These are phyloP conservation scores for Geotrypetes seraphini DNA, from an alignment of 2,797 vertebrate genomes.

Conservation along the genomic window DNA sequence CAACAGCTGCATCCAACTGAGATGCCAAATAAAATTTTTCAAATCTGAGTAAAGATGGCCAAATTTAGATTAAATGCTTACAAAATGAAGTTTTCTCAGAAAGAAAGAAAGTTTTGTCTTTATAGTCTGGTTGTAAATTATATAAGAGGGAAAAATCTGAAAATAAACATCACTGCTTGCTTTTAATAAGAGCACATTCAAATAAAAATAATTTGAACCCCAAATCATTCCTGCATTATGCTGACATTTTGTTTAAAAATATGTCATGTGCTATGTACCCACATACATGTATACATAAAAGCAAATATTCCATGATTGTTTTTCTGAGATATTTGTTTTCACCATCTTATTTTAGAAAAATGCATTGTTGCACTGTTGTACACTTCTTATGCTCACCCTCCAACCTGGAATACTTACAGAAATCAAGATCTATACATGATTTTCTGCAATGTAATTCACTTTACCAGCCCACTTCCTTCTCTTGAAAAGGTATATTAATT, in stretches of 20 bases:
- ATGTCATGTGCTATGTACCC: too few species aligned
- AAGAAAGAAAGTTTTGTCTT: constrained; percentile 17
- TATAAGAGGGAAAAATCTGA: constrained; percentile 22
- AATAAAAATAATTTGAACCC: constrained; percentile 34
- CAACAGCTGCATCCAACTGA: constrained; percentile 30
- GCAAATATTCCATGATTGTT: constrained; percentile 42
- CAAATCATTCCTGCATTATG: constrained; percentile 44
- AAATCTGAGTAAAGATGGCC: constrained; percentile 56
- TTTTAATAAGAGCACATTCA: constrained; percentile 37
- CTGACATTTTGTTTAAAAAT: too few species aligned
- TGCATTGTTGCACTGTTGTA: constrained; percentile 44
- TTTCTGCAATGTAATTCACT: constrained; percentile 56
- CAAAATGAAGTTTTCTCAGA: constrained; percentile 30
- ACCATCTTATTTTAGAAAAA: too few species aligned
- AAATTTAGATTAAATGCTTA: constrained; percentile 34
- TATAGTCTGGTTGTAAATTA: constrained; percentile 8
- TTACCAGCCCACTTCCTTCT: constrained; percentile 57
- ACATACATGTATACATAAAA: too few species aligned
- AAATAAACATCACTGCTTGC: constrained; percentile 33
- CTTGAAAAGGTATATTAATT: constrained; percentile 62
- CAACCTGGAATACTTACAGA: constrained; percentile 45
- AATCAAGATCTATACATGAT: constrained; percentile 47
- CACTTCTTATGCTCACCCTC: constrained; percentile 45
- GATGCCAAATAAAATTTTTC: constrained; percentile 33
- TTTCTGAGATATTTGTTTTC: constrained; percentile 42